A percentile compares a stretch with the other conserved stretches of the same genome.
Evolutionary conservation across 2,888 invertebrate genomes (phyloP).

Genomic region (Tridacna crocea): DNA sequence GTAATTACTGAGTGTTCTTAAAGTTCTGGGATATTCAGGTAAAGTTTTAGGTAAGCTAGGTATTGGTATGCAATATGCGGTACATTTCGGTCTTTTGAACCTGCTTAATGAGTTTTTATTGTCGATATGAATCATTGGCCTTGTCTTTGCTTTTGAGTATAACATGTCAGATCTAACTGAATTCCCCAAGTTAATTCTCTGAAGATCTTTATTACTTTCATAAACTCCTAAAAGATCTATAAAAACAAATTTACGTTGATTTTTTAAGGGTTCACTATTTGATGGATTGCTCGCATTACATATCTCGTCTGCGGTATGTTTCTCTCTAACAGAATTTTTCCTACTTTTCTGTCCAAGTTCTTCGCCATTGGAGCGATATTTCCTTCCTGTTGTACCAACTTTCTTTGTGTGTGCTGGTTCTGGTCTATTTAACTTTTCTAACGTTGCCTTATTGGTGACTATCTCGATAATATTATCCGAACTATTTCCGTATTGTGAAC

Average conservation of each 20-base stretch:
- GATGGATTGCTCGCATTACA: background rate
- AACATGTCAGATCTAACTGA: background rate
- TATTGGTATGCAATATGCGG: background rate
- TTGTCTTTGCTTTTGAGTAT: background rate
- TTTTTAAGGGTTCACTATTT: background rate
- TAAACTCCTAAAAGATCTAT: constrained; percentile 13
- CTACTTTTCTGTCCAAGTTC: too few relatives aligned
- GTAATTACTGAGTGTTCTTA: background rate
- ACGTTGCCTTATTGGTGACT: background rate
- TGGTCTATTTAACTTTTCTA: constrained; percentile 3
- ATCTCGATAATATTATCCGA: constrained; percentile 17
- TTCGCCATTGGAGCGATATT: too few relatives aligned
- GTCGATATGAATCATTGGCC: too few relatives aligned
- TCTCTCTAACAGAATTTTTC: too few relatives aligned
- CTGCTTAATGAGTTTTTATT: background rate
- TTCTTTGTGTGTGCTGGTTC: too few relatives aligned
- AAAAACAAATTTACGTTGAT: background rate
- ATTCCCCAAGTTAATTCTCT: background rate
- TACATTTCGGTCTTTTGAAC: background rate
- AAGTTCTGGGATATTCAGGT: background rate
- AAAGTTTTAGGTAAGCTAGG: background rate
- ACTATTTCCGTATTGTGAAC: background rate
- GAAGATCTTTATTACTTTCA: constrained; percentile 14
- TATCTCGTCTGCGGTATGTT: too few relatives aligned
- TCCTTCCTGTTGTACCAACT: too few relatives aligned